Evolutionary conservation across 1,140 invertebrate species (phyloP), one percentile per base, ranked within the genome.

Genomic region (Stenopsyche tienmushanensis): DNA sequence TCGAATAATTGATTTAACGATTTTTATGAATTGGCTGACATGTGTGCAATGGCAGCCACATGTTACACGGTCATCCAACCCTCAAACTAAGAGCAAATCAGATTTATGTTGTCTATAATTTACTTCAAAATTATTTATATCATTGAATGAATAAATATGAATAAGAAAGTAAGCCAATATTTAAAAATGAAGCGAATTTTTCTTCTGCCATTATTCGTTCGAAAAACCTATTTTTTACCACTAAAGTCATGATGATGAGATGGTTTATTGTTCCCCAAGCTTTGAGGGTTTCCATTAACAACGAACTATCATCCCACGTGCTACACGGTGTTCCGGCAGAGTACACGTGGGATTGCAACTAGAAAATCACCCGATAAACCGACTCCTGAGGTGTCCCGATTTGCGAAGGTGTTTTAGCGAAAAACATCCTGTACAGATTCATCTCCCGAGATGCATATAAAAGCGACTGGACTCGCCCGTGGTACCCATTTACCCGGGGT

Each of bases 281-380:
- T n/a, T n/a, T n/a, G n/a, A n/a, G n/a, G n/a, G n/a, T n/a, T n/a
- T n/a, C n/a, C n/a, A n/a, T n/a, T n/a, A n/a, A n/a, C n/a, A n/a
- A n/a, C n/a, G n/a, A n/a, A n/a, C n/a, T n/a, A n/a, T n/a, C 29
- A 34, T 34, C 55, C 55, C 55, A 58, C 55, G 55, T 58, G 55
- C 41, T 24, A 45, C 15, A 42, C 55, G 34, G 39, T 21, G 21
- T 42, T 44, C 55, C 29, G 29, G 13, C 29, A 13, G 18, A n/a
- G 21, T 15, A 25, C 55, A 58, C 52, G 18, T 24, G 52, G 18
- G 18, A 24, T 34, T 24, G 9, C 41, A 29, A 58, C n/a, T 21
- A 54, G 52, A 25, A 15, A 1, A 20, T 54, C 23, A 44, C 42
- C 23, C 10, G 21, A 18, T 29, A 15, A 39, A 15, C 34, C 52